A percentile compares a stretch with the other conserved stretches of the same genome.
Evolutionary conservation across 2,888 invertebrate species (phyloP).

Genomic region (Hirtodrosophila alboralis): DNA sequence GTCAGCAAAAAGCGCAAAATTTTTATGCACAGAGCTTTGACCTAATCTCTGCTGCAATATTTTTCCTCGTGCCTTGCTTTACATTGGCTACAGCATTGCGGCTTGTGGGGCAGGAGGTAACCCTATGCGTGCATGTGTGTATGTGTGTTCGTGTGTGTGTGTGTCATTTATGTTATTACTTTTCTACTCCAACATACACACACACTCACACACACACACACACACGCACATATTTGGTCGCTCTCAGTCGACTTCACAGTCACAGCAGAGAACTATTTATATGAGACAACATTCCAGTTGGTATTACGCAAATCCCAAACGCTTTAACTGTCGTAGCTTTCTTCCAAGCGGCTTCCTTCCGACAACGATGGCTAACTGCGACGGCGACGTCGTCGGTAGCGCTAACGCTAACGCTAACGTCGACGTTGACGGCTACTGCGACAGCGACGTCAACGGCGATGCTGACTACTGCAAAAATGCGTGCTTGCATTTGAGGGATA

Average conservation of each 20-base stretch:
- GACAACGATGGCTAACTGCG: constrained; percentile 56
- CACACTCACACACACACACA: constrained; percentile 21
- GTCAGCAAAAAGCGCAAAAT: constrained; percentile 58
- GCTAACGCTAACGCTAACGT: not conserved
- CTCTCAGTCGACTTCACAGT: constrained; percentile 31
- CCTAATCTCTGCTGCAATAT: constrained; percentile 79
- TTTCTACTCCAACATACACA: constrained; percentile 46
- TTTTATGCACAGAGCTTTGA: constrained; percentile 79
- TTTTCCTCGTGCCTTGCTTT: constrained; percentile 67
- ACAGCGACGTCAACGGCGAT: constrained; percentile 14
- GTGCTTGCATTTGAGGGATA: constrained; percentile 68
- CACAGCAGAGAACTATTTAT: constrained; percentile 66
- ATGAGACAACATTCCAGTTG: constrained; percentile 80
- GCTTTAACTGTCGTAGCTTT: constrained; percentile 79
- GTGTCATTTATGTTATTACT: constrained; percentile 68
- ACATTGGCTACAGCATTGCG: constrained; percentile 50
- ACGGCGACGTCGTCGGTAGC: constrained; percentile 8
- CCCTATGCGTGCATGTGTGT: not conserved
- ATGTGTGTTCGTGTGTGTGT: constrained; percentile 28
- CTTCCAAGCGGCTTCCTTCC: constrained; percentile 76
- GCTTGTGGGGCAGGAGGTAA: constrained; percentile 9
- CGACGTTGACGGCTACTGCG: constrained; percentile 11
- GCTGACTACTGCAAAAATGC: constrained; percentile 72
- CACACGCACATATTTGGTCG: constrained; percentile 10
- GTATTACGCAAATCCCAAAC: constrained; percentile 79